phyloP scores from a whole-genome alignment of 2,888 invertebrate genomes.

The Sipha maydis region DNA sequence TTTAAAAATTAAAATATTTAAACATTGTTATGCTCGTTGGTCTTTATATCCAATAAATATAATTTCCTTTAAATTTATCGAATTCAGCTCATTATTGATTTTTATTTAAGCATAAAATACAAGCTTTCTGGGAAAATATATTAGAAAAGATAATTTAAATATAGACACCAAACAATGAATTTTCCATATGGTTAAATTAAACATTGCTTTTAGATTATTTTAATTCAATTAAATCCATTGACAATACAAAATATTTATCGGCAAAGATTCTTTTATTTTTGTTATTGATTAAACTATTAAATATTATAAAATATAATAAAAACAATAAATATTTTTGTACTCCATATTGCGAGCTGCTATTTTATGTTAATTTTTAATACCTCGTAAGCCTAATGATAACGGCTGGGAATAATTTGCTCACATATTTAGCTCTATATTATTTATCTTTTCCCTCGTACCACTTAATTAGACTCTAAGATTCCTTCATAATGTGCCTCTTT shows the following conservation, averaged over 20 bases:
- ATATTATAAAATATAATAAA: neutral
- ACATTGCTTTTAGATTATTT: neutral
- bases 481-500: neutral
- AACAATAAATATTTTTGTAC: neutral
- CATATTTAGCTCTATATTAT: constrained; percentile 30
- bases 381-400: neutral
- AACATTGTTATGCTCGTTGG: too few species aligned
- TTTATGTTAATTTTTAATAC: constrained; percentile 32
- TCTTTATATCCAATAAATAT: too few species aligned
- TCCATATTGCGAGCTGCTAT: constrained; percentile 8
- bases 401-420: constrained; percentile 8
- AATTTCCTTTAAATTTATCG: too few species aligned
- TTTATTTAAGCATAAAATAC: too few species aligned
- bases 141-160: neutral
- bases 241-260: neutral
- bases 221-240: neutral
- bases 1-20: too few species aligned
- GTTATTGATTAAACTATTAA: neutral
- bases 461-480: constrained; percentile 44
- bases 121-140: neutral
- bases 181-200: neutral
- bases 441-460: constrained; percentile 31
- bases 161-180: neutral
- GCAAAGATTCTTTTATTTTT: neutral
- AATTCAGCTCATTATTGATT: too few species aligned